A percentile compares a stretch with the other conserved stretches of the same genome.
These are phyloP conservation scores for Octomys mimax DNA, from an alignment of 2,797 vertebrate genomes.

Conservation along the genomic window DNA sequence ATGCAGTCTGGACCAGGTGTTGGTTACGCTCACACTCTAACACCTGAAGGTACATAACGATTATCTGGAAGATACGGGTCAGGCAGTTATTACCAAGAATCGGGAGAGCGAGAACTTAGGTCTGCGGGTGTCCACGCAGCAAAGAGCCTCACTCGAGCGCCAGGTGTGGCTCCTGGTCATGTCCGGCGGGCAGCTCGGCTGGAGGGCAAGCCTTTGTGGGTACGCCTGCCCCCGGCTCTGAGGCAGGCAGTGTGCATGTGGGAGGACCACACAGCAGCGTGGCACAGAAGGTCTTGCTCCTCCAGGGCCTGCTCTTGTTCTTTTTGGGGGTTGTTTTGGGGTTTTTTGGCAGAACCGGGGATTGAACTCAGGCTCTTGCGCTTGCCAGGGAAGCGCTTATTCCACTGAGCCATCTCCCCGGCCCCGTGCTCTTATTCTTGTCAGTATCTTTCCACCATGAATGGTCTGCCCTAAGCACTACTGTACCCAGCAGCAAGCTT, in stretches of 20 bases:
- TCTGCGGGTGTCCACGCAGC: slow-evolving; percentile 84
- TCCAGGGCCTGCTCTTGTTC: not conserved
- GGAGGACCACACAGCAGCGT: not conserved
- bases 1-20: slow-evolving; percentile 94
- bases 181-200: not conserved
- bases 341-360: too few relatives aligned
- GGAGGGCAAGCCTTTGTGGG: not conserved
- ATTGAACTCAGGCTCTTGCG: too few relatives aligned
- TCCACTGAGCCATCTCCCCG: too few relatives aligned
- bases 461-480: not conserved
- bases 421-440: not conserved
- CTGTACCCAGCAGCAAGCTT: not conserved
- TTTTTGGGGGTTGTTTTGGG: not conserved
- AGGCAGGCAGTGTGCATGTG: not conserved
- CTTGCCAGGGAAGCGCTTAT: too few relatives aligned
- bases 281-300: not conserved
- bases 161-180: slow-evolving; percentile 3
- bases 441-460: not conserved
- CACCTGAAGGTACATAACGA: slow-evolving; percentile 96
- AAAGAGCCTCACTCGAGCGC: slow-evolving; percentile 61
- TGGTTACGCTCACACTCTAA: slow-evolving; percentile 94
- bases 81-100: slow-evolving; percentile 88
- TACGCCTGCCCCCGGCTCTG: not conserved
- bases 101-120: slow-evolving; percentile 75
- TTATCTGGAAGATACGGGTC: slow-evolving; percentile 93